These are phyloP conservation scores for Tapera naevia DNA, from an alignment of 2,797 vertebrate species.

Conservation along the genomic window DNA sequence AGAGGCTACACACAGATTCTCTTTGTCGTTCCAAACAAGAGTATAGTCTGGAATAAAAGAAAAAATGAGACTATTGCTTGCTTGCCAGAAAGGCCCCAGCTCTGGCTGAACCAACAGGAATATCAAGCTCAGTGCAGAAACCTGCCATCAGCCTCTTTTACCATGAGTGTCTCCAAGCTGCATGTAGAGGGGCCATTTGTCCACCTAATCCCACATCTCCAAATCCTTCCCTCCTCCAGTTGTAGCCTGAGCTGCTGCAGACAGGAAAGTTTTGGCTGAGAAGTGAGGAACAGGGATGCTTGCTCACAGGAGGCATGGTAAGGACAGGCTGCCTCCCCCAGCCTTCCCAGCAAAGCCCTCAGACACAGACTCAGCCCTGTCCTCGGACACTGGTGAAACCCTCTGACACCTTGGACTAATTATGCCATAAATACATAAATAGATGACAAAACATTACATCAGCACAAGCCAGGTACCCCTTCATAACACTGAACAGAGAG, in stretches of 20 bases:
- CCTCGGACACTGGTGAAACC: not conserved
- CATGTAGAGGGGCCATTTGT: not conserved
- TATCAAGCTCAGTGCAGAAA: not conserved
- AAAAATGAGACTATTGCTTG: not conserved
- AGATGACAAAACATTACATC: no score
- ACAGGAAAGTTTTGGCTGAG: not conserved
- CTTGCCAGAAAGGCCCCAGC: not conserved
- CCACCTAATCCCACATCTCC: not conserved
- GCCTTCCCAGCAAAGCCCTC: not conserved
- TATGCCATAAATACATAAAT: no score
- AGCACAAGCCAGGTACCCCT: no score
- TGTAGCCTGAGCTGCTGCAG: not conserved
- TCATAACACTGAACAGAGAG: no score
- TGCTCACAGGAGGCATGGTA: accelerated
- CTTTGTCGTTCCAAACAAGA: not conserved
- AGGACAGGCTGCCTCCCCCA: not conserved
- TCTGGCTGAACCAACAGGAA: not conserved
- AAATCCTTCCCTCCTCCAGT: not conserved
- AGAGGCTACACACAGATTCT: not conserved
- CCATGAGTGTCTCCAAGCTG: not conserved
- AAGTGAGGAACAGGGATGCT: not conserved
- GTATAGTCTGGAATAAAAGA: not conserved
- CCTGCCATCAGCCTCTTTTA: not conserved
- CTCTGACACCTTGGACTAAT: no score
- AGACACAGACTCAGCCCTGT: not conserved